Percentiles rank a stretch among this genome's conserved stretches.
Evolutionary conservation across 2,888 invertebrate species (phyloP).

Genomic region (Diplazon laetatorius): DNA sequence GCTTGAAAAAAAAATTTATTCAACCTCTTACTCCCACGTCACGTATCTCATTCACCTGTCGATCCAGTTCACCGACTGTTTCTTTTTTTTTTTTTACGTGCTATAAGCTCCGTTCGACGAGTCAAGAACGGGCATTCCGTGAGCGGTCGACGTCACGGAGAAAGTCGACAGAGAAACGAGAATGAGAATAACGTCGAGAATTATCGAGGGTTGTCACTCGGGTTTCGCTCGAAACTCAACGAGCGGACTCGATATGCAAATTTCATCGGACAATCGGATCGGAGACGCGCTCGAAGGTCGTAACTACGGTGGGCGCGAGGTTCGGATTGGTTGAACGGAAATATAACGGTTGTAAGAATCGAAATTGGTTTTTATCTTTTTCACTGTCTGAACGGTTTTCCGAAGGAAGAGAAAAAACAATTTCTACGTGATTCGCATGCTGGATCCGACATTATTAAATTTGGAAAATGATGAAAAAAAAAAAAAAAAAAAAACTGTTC

Average conservation of each 20-base stretch:
- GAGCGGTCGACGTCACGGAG: conserved; percentile 38
- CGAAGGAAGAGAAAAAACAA: too few relatives aligned
- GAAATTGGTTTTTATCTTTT: conserved; percentile 51
- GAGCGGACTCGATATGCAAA: conserved; percentile 50
- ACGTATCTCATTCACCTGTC: conserved; percentile 45
- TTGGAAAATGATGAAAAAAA: conserved; percentile 40
- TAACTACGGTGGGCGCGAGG: conserved; percentile 32
- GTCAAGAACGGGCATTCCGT: conserved; percentile 2
- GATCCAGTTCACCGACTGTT: conserved; percentile 40
- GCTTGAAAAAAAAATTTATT: too few relatives aligned
- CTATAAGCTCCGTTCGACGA: conserved; percentile 28
- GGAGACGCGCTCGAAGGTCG: conserved; percentile 35
- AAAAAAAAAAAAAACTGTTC: conserved; percentile 18
- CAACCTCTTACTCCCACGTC: conserved; percentile 8
- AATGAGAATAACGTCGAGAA: conserved; percentile 27
- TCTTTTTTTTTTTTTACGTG: too few relatives aligned
- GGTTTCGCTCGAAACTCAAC: conserved; percentile 1
- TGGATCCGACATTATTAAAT: conserved; percentile 32
- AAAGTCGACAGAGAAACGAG: conserved; percentile 20
- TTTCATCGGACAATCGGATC: conserved; percentile 59
- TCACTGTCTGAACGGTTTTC: conserved; percentile 30
- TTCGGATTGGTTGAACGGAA: conserved; percentile 47
- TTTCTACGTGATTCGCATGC: conserved; percentile 19
- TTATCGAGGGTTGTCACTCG: conserved; percentile 23
- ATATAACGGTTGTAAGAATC: conserved; percentile 53